Conservation (phyloP, 2,888 invertebrate genomes). For the Luperina testacea region DNA sequence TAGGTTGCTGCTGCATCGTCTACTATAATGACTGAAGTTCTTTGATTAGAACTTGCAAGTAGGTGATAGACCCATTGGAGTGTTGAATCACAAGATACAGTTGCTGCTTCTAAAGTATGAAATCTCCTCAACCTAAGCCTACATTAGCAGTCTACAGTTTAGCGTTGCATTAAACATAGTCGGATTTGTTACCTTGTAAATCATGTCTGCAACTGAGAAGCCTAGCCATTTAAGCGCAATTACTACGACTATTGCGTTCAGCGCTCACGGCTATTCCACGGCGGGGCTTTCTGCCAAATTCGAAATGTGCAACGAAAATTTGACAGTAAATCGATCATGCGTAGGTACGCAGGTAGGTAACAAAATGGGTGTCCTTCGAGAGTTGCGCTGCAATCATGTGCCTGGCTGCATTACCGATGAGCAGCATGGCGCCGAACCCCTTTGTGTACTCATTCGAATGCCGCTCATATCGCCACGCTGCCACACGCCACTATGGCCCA, state of each 20-base stretch:
- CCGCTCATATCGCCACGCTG: constrained; percentile 84
- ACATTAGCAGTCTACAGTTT: background rate
- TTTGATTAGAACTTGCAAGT: constrained; percentile 2
- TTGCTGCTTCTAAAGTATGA: background rate
- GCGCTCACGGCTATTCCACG: constrained; percentile 39
- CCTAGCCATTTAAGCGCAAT: constrained; percentile 37
- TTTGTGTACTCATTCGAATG: constrained; percentile 88
- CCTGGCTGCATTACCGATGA: constrained; percentile 82
- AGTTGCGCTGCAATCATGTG: constrained; percentile 77
- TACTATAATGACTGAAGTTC: constrained; percentile 32
- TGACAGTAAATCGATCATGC: constrained; percentile 67
- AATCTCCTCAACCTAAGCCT: background rate
- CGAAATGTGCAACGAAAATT: constrained; percentile 63
- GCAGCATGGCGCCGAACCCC: constrained; percentile 74
- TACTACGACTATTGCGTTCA: constrained; percentile 47
- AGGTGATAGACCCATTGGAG: background rate
- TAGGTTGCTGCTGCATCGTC: constrained; percentile 14
- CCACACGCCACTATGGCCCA: constrained; percentile 82
- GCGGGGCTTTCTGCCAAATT: constrained; percentile 51
- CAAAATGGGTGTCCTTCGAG: constrained; percentile 73
- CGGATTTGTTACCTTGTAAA: constrained; percentile 33
- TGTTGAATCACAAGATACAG: background rate
- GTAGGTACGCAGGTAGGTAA: constrained; percentile 63
- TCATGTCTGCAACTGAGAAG: constrained; percentile 25
- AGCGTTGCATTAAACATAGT: background rate